Percentiles rank a stretch among this genome's conserved stretches.
Conservation (phyloP, 2,113 vertebrate genomes). For the Datnioides undecimradiatus region DNA sequence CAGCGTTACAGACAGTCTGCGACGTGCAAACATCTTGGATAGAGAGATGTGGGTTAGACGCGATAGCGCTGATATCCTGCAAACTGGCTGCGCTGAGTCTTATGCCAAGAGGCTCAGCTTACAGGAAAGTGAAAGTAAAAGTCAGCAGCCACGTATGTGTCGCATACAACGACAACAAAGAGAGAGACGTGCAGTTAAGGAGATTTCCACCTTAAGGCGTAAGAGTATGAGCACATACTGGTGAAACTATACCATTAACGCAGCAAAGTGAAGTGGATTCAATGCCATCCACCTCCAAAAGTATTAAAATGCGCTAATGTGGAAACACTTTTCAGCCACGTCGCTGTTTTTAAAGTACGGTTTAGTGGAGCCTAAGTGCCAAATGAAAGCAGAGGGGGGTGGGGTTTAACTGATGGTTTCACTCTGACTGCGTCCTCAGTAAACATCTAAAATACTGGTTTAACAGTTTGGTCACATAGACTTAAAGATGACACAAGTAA, state of each 20-base stretch:
- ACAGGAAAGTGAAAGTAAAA: constrained; percentile 13
- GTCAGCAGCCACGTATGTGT: no score
- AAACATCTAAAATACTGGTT: no score
- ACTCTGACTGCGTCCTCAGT: no score
- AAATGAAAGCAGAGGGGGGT: neutral
- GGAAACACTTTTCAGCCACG: neutral
- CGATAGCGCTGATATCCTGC: no score
- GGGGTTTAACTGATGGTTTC: neutral
- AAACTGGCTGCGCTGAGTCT: neutral
- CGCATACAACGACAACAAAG: no score
- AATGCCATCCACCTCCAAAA: neutral
- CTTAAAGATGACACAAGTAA: no score
- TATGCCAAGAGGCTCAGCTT: neutral
- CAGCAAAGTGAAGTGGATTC: neutral
- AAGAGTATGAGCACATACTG: neutral
- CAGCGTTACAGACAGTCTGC: neutral
- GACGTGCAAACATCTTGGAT: neutral
- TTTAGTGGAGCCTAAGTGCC: no score
- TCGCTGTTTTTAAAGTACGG: no score
- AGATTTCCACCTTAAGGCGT: no score
- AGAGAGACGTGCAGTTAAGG: no score
- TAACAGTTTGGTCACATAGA: no score
- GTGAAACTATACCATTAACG: neutral
- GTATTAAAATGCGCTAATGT: neutral
- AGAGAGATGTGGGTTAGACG: no score